Base-by-base conservation (phyloP, 1,140 invertebrate genomes). In the Leptinotarsa lineolata region DNA sequence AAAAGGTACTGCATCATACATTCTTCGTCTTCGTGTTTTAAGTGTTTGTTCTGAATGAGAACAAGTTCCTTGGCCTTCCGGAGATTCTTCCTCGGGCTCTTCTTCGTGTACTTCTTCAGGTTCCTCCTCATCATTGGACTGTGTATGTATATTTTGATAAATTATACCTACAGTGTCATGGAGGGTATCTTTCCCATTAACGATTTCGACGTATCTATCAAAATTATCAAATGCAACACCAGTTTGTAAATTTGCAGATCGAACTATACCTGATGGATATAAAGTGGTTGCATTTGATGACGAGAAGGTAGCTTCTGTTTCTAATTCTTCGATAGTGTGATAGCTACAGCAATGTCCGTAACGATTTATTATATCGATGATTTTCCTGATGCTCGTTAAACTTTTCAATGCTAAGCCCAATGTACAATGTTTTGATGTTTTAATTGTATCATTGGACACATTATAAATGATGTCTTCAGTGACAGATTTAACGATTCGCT, bases 101-200 rank as follows among this genome's bases (percentile, higher is more conserved):
- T 6, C 24, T 24, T 24, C 46, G 3, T 13, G 46, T 48, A 16
- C 13, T 48, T n/a, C 46, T 48, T 48, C 13, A 48, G 16, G 12
- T 48, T 48, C 46, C 16, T 15, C 46, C 11, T 66, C n/a, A 16
- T 13, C 20, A 16, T 22, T 67, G 54, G 21, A 18, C 24, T 24
- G 24, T 24, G 24, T 64, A 6, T 54, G 46, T 59, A 64, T 64
- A 46, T 72, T 39, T 61, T 74, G 73, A 71, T 39, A 85, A 63
- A 83, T 84, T n/a, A 87, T 86, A 4, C 85, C 85, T 3, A 86
- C 85, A 8, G 84, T 86, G 59, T 86, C 86, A 75, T 86, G 84
- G 63, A 86, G 58, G 15, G 85, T 87, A 72, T 84, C 83, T 77
- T 84, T 85, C 18, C 85, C 85, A 76, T 18, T 80, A 15, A 59